Base-by-base conservation (phyloP, 35 echinoderm and acorn worm genomes). In the Hemicentrotus pulcherrimus region DNA sequence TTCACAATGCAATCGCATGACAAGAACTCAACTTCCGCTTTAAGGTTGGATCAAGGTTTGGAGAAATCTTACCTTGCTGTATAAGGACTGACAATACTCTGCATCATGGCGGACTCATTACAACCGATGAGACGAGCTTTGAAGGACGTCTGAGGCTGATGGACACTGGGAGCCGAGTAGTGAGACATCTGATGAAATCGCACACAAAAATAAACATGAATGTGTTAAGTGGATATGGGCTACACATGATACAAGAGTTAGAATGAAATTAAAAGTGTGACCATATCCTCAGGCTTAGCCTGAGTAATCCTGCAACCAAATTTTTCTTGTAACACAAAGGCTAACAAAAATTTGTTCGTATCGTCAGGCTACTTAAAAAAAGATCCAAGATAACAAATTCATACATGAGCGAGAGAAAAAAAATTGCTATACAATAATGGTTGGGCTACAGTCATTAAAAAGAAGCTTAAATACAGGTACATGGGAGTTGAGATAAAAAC, bases 81-180 rank as follows among this genome's bases (percentile, higher is more conserved):
- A 78, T 99, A 99, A 4, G 98, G 98, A 86, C 97, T 98, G 45
- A 97, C 95, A 41, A 99, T 96, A 91, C 96, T 99, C 71, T 99
- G 97, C 18, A 98, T 90, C 65, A 95, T 95, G 6, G 94, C 95
- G 12, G 90, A 91, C 46, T 97, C 91, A 91, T 91, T 94, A 47
- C 96, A 92, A 60, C 98, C 98, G 65, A 99, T 92, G 3, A 99
- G 94, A 9, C 98, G 88, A 78, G 98, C 96, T 90, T 96, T 61
- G 94, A 99, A 99, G 28, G 98, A 96, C 16, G 96, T 94, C 31
- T 95, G 94, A 32, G 86, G 88, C 15, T 94, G 96, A 86, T 96
- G 95, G 14, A 96, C 96, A 45, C 96, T 70, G 9, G 94, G 94
- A 16, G 97, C 95, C 61, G 95, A 86, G 55, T 65, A 92, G 46